A percentile compares a stretch with the other conserved stretches of the same genome.
phyloP scores from a whole-genome alignment of 2,888 invertebrate species.

The Drosophila formosana region DNA sequence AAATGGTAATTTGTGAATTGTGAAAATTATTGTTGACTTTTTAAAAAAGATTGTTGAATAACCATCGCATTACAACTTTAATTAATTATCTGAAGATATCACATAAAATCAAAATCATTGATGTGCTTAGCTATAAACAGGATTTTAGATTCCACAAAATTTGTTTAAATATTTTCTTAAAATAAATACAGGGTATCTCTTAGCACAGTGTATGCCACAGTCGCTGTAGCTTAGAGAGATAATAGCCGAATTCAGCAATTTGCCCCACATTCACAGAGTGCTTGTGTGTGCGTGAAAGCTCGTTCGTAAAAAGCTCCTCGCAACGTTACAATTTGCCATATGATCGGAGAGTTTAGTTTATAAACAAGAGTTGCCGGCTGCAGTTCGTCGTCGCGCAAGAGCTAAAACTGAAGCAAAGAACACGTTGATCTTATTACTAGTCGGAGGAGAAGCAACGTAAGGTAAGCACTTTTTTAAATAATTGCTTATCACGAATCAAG shows the following conservation, averaged over 20 bases:
- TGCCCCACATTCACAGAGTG: slow-evolving; percentile 13
- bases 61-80: too few relatives aligned
- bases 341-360: slow-evolving; percentile 63
- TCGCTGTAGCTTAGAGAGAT: background rate
- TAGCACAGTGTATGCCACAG: background rate
- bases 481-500: slow-evolving; percentile 61
- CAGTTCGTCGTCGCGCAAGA: slow-evolving; percentile 18
- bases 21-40: too few relatives aligned
- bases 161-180: too few relatives aligned
- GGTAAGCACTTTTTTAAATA: slow-evolving; percentile 46
- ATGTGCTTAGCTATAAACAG: too few relatives aligned
- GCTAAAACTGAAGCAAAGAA: background rate
- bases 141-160: too few relatives aligned
- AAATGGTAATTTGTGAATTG: too few relatives aligned
- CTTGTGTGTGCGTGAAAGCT: slow-evolving; percentile 34
- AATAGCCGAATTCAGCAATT: slow-evolving; percentile 14
- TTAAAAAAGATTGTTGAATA: too few relatives aligned
- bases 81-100: too few relatives aligned
- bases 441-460: slow-evolving; percentile 13
- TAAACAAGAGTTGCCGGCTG: slow-evolving; percentile 68
- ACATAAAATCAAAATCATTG: too few relatives aligned
- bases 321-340: slow-evolving; percentile 40
- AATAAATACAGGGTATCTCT: slow-evolving; percentile 5
- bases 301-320: slow-evolving; percentile 53
- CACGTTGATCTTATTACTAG: slow-evolving; percentile 5